Conservation (phyloP, 2,888 invertebrate species). For the Brachycybe producta region DNA sequence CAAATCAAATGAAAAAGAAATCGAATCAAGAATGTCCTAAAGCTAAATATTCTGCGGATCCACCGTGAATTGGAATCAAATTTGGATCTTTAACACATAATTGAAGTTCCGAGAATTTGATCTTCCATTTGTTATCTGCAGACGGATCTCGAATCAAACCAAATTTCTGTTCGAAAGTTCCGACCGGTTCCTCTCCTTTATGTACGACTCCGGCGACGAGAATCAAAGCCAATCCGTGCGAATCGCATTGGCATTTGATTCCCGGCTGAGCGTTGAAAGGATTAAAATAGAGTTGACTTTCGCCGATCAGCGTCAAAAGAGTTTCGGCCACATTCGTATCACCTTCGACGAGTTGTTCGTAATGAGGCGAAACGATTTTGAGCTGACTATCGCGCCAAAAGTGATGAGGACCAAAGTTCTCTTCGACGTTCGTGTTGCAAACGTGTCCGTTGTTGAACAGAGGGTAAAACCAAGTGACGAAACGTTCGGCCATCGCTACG, state of each 20-base stretch:
- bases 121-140: conserved; percentile 51
- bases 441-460: conserved; percentile 32
- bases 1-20: too few relatives aligned
- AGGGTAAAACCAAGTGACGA: conserved; percentile 46
- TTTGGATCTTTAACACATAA: conserved; percentile 15
- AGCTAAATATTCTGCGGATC: conserved; percentile 5
- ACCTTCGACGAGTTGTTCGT: conserved; percentile 13
- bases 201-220: conserved; percentile 51
- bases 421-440: conserved; percentile 6
- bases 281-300: conserved; percentile 15
- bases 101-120: conserved; percentile 41
- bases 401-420: conserved; percentile 38
- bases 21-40: conserved; percentile 14
- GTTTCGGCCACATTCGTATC: not conserved
- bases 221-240: conserved; percentile 48
- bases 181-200: conserved; percentile 39
- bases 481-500: conserved; percentile 44
- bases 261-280: conserved; percentile 35
- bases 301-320: conserved; percentile 14
- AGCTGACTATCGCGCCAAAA: conserved; percentile 43
- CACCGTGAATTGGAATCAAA: conserved; percentile 5
- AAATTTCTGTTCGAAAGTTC: conserved; percentile 52
- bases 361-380: conserved; percentile 24
- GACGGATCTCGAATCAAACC: conserved; percentile 49
- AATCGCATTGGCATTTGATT: conserved; percentile 44